Base-by-base conservation (phyloP, 2,888 invertebrate species). In the Tineola bisselliella region DNA sequence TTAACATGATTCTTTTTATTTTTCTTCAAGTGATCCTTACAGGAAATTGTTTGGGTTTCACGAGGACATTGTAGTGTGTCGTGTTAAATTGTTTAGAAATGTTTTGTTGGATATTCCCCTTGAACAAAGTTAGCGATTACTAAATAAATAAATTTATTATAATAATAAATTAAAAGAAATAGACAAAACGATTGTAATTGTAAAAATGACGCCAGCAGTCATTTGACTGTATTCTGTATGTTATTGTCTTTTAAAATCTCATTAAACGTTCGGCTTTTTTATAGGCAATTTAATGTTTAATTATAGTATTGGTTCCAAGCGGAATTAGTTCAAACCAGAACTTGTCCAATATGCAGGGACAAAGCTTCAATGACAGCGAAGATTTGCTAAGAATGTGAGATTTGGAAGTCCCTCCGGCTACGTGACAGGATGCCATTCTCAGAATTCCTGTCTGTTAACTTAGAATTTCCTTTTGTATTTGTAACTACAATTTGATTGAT, bases 11-110 rank as follows among this genome's bases (percentile, higher is more conserved):
- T 70, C 73, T 17, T 70, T 71, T 70, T 70, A 69, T 69, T 67
- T 65, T 66, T 67, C 31, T 68, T 72, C 74, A 43, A 43, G 62
- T 56, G 30, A 54, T 44, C 18, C 52, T 48, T 62, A 13, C 74
- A 72, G 69, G 69, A 71, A 73, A 74, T 68, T 69, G 67, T 66
- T 64, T 63, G 68, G 68, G 64, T 73, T 74, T 73, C 71, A 70
- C 69, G 64, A 63, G 67, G 25, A 25, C 25, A 25, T 25, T 25
- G 25, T 25, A 64, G 69, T 67, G 68, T 66, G 66, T 63, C 72
- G 73, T 71, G 72, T 75, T 70, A 74, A 79, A 80, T 80, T 75
- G 76, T 70, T 69, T 70, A 75, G 75, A 80, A 78, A 70, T 25
- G 25, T 52, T 54, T 25, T 25, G 17, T 10, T 67, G 66, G 69